Base-by-base conservation (phyloP, 2,888 invertebrate species). In the Volucella zonaria region DNA sequence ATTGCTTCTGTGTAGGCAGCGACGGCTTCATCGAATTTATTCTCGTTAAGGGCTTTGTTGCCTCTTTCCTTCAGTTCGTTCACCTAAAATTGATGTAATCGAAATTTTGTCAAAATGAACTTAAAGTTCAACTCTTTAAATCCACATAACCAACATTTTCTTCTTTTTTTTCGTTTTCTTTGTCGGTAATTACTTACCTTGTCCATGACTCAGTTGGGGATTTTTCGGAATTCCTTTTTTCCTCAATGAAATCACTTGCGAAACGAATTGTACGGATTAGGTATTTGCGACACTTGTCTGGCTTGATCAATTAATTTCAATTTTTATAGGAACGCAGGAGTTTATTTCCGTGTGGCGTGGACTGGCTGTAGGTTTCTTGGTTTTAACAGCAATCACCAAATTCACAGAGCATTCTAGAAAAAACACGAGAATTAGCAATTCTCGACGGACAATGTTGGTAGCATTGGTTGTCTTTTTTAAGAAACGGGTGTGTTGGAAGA, bases 21-120 rank as follows among this genome's bases (percentile, higher is more conserved):
- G 67, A 97, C 93, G 0, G 98, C 98, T 87, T 96, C 96, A 9
- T 95, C 94, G 87, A 94, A 95, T 76, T 96, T 95, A 64, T 95
- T 95, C 12, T 94, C 94, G 85, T 95, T 93, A 88, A 98, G 93
- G 18, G 97, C 97, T 42, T 95, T 94, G 91, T 98, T 98, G 86
- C 98, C 98, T 92, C 95, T 95, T 89, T 96, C 96, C 91, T 98
- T 98, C 87, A 98, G 93, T 89, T 93, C 94, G 89, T 95, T 94
- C 87, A 96, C 96, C 97, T 97, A 87, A 49, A 82, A 87, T 85
- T 76, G 67, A 79, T 45, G 67, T 31, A 38, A n/a, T 11, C 58
- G n/a, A 40, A 49, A 47, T 23, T 43, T 45, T 18, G 31, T 62
- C 11, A 68, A 71, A 80, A 45, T 47, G 71, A 59, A 66, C 49